Base-by-base conservation (phyloP, 2,113 vertebrate species). In the Hippocampus barbouri region DNA sequence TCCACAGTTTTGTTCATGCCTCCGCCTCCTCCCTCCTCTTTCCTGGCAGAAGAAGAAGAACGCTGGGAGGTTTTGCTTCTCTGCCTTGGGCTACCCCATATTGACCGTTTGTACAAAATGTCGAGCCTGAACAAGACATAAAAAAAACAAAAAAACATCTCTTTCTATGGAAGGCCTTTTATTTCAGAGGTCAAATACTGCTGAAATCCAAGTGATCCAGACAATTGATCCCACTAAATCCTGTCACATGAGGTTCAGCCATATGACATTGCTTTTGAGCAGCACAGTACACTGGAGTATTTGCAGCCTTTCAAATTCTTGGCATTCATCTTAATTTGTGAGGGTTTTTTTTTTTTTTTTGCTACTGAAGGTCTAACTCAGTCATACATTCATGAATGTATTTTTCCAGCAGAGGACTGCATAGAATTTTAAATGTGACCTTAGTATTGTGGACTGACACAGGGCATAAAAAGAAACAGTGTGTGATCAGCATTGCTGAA, bases 151-250 rank as follows among this genome's bases (percentile, higher is more conserved):
- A 21, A 15, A 20, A 0, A 0, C 30, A 23, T 60, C 3, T 68
- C 56, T 45, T 73, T 69, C 43, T 68, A 68, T 34, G 63, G 30
- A 70, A 45, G 66, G 71, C 71, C 70, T 69, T 61, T 81, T 30
- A 63, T 77, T 70, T 49, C 70, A 4, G 53, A 73, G 72, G 79
- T 78, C 81, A 79, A 78, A 69, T 61, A 65, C 82, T 41, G 57
- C 78, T 72, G 40, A 82, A 85, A 86, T 87, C 85, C 81, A 66
- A 80, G 84, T 81, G 81, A 87, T 88, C 79, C 69, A 20, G 74
- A 81, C 61, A 85, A 78, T 53, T 62, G 79, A 87, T 82, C 82
- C 72, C 41, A 60, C 71, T 70, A 85, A 87, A 85, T 87, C 87
- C 83, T 45, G 41, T 57, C 68, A 79, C 75, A 61, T 68, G 61